phyloP scores from a whole-genome alignment of 2,888 invertebrate genomes.

The Scaptomyza reducta region DNA sequence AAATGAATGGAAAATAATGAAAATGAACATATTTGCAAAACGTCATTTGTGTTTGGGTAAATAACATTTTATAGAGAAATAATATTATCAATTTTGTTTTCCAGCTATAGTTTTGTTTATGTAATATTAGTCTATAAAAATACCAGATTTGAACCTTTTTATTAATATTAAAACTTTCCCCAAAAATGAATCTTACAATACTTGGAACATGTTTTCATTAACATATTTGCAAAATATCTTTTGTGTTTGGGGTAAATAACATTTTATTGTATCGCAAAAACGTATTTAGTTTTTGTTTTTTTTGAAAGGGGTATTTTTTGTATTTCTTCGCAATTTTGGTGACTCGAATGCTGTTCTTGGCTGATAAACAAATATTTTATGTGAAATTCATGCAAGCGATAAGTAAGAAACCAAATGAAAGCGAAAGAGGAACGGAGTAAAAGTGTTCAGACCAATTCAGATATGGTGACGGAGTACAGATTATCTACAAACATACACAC shows the following conservation, averaged over 20 bases:
- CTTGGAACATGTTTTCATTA: too few relatives aligned
- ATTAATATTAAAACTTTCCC: too few relatives aligned
- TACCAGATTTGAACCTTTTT: too few relatives aligned
- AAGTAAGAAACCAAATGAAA: background rate
- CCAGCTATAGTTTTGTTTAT: too few relatives aligned
- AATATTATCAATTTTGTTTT: too few relatives aligned
- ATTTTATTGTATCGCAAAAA: background rate
- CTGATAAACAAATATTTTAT: slow-evolving; percentile 23
- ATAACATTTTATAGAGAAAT: too few relatives aligned
- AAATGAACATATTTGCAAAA: too few relatives aligned
- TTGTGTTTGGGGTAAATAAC: background rate
- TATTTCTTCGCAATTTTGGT: background rate
- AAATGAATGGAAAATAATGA: too few relatives aligned
- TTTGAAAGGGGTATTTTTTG: background rate
- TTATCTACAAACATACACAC: too few relatives aligned
- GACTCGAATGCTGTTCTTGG: slow-evolving; percentile 1
- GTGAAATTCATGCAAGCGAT: slow-evolving; percentile 6
- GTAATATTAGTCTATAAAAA: too few relatives aligned
- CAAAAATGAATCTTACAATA: too few relatives aligned
- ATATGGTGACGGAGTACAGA: slow-evolving; percentile 1
- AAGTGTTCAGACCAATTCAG: background rate
- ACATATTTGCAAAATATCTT: background rate
- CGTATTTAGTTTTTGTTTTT: background rate
- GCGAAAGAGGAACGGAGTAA: background rate
- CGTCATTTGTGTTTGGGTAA: too few relatives aligned